phyloP scores from a whole-genome alignment of 2,113 vertebrate genomes.

The Sylvilagus bachmani region DNA sequence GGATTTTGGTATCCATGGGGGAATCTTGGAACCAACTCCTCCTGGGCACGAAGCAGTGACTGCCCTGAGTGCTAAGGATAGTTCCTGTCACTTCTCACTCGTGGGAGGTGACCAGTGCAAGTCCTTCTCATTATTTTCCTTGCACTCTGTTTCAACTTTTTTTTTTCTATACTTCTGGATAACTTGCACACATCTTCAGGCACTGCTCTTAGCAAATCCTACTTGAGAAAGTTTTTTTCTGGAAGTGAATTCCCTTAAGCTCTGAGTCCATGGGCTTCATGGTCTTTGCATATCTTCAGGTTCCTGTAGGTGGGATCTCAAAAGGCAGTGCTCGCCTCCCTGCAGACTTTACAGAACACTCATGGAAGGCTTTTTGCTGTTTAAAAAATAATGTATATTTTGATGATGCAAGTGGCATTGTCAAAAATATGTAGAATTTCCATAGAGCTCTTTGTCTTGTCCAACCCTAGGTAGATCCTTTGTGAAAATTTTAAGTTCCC shows the following conservation, averaged over 20 bases:
- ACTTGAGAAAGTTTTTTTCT: conserved; percentile 1
- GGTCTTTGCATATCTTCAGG: background rate
- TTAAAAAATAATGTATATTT: background rate
- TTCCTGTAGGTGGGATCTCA: background rate
- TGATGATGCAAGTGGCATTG: background rate
- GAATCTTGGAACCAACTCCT: background rate
- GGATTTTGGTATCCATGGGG: background rate
- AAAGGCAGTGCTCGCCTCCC: background rate
- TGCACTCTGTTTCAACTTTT: background rate
- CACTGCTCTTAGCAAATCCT: background rate
- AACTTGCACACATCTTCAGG: background rate
- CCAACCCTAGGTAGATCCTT: background rate
- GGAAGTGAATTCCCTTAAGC: background rate
- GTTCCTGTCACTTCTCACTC: background rate
- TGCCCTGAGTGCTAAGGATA: accelerated
- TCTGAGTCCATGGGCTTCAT: background rate
- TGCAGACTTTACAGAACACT: background rate
- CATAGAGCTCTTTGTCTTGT: background rate
- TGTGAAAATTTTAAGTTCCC: background rate
- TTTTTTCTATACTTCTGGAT: background rate
- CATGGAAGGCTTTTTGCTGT: background rate
- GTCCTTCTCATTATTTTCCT: background rate
- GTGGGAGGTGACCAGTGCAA: background rate
- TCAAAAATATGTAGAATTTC: background rate
- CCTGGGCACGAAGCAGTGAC: background rate